These are phyloP conservation scores for Agonopterix subpropinquella DNA, from an alignment of 2,888 invertebrate species.

Conservation along the genomic window DNA sequence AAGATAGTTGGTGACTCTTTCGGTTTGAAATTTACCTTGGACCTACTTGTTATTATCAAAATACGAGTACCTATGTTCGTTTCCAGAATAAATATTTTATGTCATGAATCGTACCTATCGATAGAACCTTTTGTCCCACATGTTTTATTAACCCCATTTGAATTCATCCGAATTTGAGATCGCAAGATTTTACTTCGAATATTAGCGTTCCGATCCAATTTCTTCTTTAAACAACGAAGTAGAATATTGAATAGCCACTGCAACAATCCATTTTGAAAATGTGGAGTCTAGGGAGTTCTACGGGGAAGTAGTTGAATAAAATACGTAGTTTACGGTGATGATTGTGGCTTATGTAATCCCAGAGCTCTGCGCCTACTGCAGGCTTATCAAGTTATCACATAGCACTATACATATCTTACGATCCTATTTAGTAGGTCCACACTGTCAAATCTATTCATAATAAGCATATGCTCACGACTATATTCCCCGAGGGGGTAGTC, in stretches of 20 bases:
- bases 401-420: background rate
- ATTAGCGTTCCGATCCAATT: conserved; percentile 49
- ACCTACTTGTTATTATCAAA: no score
- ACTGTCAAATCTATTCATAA: no score
- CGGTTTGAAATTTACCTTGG: no score
- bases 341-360: conserved; percentile 58
- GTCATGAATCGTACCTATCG: no score
- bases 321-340: conserved; percentile 58
- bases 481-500: no score
- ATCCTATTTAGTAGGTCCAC: no score
- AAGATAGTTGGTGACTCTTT: no score
- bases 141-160: no score
- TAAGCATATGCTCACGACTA: no score
- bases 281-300: conserved; percentile 24
- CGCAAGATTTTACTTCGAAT: conserved; percentile 28
- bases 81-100: no score
- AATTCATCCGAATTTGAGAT: background rate
- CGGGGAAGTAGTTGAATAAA: conserved; percentile 31
- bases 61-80: no score
- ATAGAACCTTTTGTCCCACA: no score
- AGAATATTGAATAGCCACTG: conserved; percentile 53
- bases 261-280: conserved; percentile 41
- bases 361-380: conserved; percentile 38
- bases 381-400: background rate
- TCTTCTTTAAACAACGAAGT: conserved; percentile 56